Conservation (phyloP, 2,797 vertebrate species). For the Catamblyrhynchus diadema region DNA sequence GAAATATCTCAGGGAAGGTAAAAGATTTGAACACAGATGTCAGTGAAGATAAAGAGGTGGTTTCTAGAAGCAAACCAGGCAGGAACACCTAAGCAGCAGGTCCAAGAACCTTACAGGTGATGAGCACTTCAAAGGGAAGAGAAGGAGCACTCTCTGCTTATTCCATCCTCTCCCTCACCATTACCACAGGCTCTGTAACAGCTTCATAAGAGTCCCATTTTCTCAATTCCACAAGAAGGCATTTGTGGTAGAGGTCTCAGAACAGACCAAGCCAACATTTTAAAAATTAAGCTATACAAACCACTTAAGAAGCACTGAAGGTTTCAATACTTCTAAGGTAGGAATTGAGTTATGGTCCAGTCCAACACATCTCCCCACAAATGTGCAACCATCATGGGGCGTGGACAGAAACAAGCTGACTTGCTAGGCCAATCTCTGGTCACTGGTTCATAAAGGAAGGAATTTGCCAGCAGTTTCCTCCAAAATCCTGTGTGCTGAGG, state of each 20-base stretch:
- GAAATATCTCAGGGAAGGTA: background rate
- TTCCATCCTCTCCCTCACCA: background rate
- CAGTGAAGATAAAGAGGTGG: background rate
- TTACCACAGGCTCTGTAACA: background rate
- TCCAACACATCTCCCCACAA: background rate
- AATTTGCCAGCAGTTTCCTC: conserved; percentile 24
- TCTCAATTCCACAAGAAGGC: background rate
- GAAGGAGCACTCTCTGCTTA: background rate
- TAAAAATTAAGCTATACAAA: background rate
- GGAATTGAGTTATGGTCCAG: background rate
- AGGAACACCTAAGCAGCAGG: background rate
- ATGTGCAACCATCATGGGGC: background rate
- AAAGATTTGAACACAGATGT: background rate
- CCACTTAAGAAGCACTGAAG: background rate
- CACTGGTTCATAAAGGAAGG: background rate
- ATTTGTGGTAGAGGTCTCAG: background rate
- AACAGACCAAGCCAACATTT: background rate
- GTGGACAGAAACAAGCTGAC: background rate
- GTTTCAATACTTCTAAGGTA: background rate
- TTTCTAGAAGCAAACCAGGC: background rate
- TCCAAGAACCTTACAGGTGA: background rate
- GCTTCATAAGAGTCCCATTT: background rate
- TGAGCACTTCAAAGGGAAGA: background rate
- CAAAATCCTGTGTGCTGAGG: background rate
- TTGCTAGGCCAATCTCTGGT: background rate